Evolutionary conservation across 2,797 vertebrate species (phyloP).

Genomic region (Acipenser transmontanus): DNA sequence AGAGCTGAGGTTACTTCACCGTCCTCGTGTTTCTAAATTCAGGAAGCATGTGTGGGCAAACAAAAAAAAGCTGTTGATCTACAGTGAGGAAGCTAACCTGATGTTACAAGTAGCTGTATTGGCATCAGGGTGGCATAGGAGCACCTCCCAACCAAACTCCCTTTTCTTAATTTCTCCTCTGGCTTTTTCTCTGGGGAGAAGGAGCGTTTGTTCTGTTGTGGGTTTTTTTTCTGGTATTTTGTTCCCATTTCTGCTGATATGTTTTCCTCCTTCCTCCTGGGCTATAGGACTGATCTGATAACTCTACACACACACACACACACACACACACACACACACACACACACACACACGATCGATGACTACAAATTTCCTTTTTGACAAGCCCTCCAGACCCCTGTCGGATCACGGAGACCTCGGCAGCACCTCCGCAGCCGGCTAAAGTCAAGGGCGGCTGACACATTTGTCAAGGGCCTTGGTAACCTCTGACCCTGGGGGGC

Average conservation of each 20-base stretch:
- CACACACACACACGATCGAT: conserved; percentile 56
- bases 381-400: conserved; percentile 55
- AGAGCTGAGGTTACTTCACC: no score
- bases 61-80: no score
- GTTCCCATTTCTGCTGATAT: conserved; percentile 47
- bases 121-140: background rate
- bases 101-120: background rate
- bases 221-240: conserved; percentile 36
- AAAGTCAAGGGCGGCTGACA: conserved; percentile 65
- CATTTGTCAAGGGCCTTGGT: conserved; percentile 84
- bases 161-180: background rate
- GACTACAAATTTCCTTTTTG: conserved; percentile 67
- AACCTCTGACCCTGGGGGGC: conserved; percentile 75
- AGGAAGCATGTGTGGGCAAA: no score
- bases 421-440: conserved; percentile 54
- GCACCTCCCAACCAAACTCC: background rate
- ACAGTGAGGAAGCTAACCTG: background rate
- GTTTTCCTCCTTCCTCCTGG: conserved; percentile 48
- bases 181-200: conserved; percentile 25
- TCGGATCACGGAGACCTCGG: conserved; percentile 54
- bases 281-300: conserved; percentile 40
- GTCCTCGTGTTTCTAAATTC: no score
- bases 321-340: conserved; percentile 33
- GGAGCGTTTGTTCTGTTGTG: conserved; percentile 26
- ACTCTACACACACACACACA: conserved; percentile 1